phyloP scores from a whole-genome alignment of 2,113 vertebrate genomes.

The Hucho hucho region DNA sequence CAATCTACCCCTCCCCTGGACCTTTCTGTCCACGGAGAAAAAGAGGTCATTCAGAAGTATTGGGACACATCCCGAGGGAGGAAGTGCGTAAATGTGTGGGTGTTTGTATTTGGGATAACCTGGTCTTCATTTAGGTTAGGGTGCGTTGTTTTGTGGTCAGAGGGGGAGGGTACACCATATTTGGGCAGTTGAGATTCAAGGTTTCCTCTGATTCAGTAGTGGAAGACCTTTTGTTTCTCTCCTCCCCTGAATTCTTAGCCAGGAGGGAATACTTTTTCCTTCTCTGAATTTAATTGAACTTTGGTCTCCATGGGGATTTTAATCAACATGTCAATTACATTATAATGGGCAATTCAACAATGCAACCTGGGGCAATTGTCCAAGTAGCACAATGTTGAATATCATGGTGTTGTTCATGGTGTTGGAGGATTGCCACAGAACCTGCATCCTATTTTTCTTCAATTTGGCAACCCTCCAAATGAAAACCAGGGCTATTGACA shows the following conservation, averaged over 20 bases:
- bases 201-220: neutral
- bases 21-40: too few relatives aligned
- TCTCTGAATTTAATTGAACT: neutral
- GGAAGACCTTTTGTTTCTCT: neutral
- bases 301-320: neutral
- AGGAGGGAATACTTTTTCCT: too few relatives aligned
- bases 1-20: too few relatives aligned
- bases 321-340: neutral
- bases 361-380: neutral
- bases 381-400: neutral
- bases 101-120: neutral
- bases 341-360: neutral
- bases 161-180: neutral
- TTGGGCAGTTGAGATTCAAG: neutral
- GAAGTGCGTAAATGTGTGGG: too few relatives aligned
- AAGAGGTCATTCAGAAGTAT: too few relatives aligned
- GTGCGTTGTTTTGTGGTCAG: neutral
- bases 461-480: too few relatives aligned
- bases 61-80: too few relatives aligned
- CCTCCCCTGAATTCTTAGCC: neutral
- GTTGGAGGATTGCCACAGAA: neutral
- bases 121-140: neutral
- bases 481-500: neutral
- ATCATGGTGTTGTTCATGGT: neutral
- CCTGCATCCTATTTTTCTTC: too few relatives aligned